Evolutionary conservation across 2,113 vertebrate genomes (phyloP).

Genomic region (Tringa solitaria): DNA sequence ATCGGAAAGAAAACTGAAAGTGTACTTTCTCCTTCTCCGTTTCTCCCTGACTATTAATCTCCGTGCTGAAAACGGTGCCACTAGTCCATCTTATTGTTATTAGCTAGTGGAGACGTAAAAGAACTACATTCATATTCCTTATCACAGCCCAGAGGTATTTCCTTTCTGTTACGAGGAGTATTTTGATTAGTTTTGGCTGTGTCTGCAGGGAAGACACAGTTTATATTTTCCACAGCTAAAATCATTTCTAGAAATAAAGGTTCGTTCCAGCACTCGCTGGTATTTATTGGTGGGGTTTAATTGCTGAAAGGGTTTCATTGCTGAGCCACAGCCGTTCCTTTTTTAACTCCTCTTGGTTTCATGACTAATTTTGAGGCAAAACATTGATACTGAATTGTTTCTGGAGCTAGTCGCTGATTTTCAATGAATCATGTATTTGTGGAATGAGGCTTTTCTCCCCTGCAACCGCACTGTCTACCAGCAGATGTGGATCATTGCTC

Average conservation of each 20-base stretch:
- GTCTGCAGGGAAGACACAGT: conserved; percentile 33
- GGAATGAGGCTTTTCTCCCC: neutral
- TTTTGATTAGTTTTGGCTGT: conserved; percentile 52
- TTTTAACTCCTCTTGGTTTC: conserved; percentile 3
- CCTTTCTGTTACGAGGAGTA: conserved; percentile 31
- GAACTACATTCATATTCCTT: conserved; percentile 19
- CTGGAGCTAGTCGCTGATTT: neutral
- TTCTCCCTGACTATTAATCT: conserved; percentile 17
- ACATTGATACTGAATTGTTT: neutral
- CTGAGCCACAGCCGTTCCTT: neutral
- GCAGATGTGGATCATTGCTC: rapidly evolving
- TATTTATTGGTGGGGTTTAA: neutral
- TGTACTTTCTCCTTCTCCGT: conserved; percentile 30
- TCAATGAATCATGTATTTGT: neutral
- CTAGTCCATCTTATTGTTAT: conserved; percentile 33
- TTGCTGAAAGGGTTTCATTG: neutral
- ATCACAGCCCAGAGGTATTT: conserved; percentile 55
- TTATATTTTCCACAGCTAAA: conserved; percentile 35
- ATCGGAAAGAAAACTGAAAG: conserved; percentile 67
- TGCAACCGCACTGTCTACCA: neutral
- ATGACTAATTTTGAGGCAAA: neutral
- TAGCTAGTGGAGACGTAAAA: conserved; percentile 8
- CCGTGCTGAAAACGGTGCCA: neutral
- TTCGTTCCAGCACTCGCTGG: rapidly evolving
- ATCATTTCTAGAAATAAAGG: conserved; percentile 7